These are phyloP conservation scores for Haliclona indistincta DNA, from an alignment of 37 sponge, comb jelly and placozoan genomes.

Conservation along the genomic window DNA sequence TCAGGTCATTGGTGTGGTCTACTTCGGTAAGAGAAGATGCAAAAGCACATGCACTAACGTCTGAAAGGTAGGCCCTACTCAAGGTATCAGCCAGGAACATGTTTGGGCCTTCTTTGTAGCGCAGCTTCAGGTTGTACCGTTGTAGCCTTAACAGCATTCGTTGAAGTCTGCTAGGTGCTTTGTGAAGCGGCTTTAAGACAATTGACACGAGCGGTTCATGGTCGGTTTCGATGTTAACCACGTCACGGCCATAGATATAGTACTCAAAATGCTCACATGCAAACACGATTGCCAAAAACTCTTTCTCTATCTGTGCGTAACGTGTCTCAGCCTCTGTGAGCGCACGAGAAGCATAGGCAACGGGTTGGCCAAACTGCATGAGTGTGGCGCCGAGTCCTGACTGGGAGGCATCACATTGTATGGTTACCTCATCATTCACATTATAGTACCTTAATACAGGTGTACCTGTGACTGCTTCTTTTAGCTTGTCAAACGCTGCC, in stretches of 20 bases:
- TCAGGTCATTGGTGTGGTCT: constrained; percentile 22
- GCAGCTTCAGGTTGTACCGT: constrained; percentile 31
- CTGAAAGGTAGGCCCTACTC: constrained; percentile 16
- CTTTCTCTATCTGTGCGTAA: constrained; percentile 57
- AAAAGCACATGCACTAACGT: constrained; percentile 16
- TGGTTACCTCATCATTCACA: constrained; percentile 13
- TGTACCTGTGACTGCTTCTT: constrained; percentile 15
- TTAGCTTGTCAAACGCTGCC: constrained; percentile 27
- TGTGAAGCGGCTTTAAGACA: constrained; percentile 44
- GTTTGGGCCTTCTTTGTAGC: constrained; percentile 19
- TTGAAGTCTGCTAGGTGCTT: constrained; percentile 45
- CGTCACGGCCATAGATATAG: constrained; percentile 42
- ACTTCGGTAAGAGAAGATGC: background rate
- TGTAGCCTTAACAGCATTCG: constrained; percentile 46
- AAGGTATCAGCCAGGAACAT: constrained; percentile 54
- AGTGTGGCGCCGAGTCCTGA: constrained; percentile 38
- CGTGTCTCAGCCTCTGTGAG: constrained; percentile 30
- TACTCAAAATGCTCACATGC: constrained; percentile 51
- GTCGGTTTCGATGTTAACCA: constrained; percentile 36
- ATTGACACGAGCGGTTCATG: constrained; percentile 48
- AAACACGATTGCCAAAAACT: constrained; percentile 55
- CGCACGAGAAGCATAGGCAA: constrained; percentile 44
- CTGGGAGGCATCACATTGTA: constrained; percentile 13
- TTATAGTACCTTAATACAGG: constrained; percentile 49
- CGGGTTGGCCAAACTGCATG: constrained; percentile 51